These are phyloP conservation scores for Drosophila yakuba DNA, from an alignment of 1,140 invertebrate species.

Conservation along the genomic window DNA sequence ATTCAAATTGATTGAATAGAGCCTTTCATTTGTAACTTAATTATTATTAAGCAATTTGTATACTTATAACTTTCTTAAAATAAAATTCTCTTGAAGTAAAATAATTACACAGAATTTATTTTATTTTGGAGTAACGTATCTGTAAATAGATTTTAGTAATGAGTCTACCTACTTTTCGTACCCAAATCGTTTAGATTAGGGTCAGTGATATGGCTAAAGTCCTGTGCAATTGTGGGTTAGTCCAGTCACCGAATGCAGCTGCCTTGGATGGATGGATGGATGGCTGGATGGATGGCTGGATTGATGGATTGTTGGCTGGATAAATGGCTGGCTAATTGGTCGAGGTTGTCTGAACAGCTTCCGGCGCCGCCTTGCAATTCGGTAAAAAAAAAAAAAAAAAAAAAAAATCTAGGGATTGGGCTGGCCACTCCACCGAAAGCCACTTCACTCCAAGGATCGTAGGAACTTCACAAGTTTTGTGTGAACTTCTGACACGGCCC, in stretches of 20 bases:
- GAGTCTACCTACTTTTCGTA: not conserved
- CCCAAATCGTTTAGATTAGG: not conserved
- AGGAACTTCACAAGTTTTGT: slow-evolving; percentile 77
- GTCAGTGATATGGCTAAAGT: not conserved
- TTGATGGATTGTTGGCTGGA: slow-evolving; percentile 8
- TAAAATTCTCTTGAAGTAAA: too few species aligned
- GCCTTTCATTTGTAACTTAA: too few species aligned
- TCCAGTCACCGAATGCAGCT: slow-evolving; percentile 13
- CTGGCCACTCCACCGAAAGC: slow-evolving; percentile 11
- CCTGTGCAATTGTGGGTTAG: slow-evolving; percentile 7
- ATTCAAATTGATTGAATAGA: too few species aligned
- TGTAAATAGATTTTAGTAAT: too few species aligned
- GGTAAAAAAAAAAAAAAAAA: too few species aligned
- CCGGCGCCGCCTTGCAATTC: slow-evolving; percentile 60
- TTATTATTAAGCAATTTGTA: too few species aligned
- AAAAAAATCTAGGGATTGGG: not conserved
- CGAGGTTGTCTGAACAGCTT: slow-evolving; percentile 54
- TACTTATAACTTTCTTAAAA: not conserved
- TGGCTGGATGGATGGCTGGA: not conserved
- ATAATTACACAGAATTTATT: too few species aligned
- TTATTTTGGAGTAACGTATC: too few species aligned
- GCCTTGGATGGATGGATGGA: not conserved
- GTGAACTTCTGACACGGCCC: slow-evolving; percentile 72
- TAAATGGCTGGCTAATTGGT: slow-evolving; percentile 49
- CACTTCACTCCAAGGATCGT: slow-evolving; percentile 12